Conservation (phyloP, 2,797 vertebrate species). For the Pteropus rufus region DNA sequence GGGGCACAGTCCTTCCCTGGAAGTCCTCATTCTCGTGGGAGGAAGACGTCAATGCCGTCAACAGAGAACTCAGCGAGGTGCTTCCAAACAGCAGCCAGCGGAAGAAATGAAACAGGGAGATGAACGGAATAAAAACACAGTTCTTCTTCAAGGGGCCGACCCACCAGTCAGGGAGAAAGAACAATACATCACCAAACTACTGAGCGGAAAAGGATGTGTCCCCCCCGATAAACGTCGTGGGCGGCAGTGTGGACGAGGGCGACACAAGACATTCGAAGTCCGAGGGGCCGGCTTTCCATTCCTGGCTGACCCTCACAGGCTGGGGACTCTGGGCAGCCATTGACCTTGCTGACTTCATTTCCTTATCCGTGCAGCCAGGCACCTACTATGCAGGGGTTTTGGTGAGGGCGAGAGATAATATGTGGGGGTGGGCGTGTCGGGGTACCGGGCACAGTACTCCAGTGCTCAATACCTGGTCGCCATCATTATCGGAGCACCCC, state of each 20-base stretch:
- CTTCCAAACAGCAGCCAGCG: background rate
- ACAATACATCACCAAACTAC: background rate
- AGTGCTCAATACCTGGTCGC: too few relatives aligned
- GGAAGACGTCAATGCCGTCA: background rate
- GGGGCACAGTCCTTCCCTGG: background rate
- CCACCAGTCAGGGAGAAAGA: background rate
- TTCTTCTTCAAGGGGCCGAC: background rate
- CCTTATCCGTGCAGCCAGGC: background rate
- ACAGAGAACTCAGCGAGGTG: background rate
- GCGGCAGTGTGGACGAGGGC: too few relatives aligned
- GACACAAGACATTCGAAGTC: background rate
- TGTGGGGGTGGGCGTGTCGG: accelerated
- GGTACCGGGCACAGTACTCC: accelerated
- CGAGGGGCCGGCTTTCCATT: background rate
- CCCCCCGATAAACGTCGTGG: accelerated
- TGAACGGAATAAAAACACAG: accelerated
- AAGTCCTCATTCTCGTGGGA: background rate
- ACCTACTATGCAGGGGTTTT: background rate
- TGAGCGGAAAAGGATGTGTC: too few relatives aligned
- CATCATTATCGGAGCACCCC: accelerated
- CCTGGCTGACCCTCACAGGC: background rate
- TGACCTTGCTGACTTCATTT: background rate
- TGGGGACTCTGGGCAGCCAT: background rate
- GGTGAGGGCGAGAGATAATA: accelerated
- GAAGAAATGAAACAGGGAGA: background rate